Percentiles rank a stretch among this genome's conserved stretches.
Evolutionary conservation across 2,797 vertebrate species (phyloP).

Genomic region (Pseudocheirus occidentalis): DNA sequence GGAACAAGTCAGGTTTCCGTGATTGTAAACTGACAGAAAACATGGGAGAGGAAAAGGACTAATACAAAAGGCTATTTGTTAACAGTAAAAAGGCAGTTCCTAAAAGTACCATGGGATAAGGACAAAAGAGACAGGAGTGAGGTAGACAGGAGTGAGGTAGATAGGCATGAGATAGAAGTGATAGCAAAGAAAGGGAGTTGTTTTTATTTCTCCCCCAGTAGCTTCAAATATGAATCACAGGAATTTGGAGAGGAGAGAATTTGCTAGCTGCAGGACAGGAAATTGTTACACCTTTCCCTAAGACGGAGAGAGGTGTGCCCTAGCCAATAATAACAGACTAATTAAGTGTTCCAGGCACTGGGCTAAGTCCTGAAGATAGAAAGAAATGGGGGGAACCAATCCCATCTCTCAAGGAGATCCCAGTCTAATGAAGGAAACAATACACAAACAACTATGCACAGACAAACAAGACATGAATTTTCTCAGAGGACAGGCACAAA

Average conservation of each 20-base stretch:
- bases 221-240: not conserved
- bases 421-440: not conserved
- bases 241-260: not conserved
- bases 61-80: not conserved
- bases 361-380: not conserved
- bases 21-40: not conserved
- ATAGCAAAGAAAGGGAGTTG: not conserved
- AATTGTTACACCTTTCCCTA: not conserved
- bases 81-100: not conserved
- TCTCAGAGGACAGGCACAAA: not conserved
- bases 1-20: not conserved
- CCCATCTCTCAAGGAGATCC: not conserved
- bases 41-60: not conserved
- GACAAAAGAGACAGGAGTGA: not conserved
- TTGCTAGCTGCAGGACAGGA: not conserved
- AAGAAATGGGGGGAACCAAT: not conserved
- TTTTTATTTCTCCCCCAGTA: not conserved
- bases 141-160: not conserved
- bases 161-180: not conserved
- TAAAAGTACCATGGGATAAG: not conserved
- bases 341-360: not conserved
- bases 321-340: not conserved
- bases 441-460: not conserved
- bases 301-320: not conserved
- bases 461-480: not conserved